Conservation (phyloP, 2,113 vertebrate genomes). For the Rallus limicola region DNA sequence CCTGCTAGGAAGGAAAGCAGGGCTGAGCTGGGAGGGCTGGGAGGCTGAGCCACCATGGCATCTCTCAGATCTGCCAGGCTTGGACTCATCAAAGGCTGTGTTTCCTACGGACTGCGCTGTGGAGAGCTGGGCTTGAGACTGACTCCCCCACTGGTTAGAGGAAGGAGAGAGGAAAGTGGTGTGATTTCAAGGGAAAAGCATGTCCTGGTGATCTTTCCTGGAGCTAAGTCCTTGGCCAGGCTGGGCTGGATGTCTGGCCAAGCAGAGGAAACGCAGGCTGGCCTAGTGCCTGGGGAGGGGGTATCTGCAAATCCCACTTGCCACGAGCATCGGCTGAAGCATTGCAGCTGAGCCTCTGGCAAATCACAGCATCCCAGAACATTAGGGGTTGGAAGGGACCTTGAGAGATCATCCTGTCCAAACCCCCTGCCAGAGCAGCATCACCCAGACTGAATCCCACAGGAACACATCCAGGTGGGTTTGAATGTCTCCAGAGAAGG, state of each 20-base stretch:
- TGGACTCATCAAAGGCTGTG: neutral
- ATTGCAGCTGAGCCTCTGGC: fast-evolving
- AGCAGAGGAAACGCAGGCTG: neutral
- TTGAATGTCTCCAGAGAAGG: too few relatives aligned
- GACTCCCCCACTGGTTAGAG: neutral
- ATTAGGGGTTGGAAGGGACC: too few relatives aligned
- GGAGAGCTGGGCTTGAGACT: neutral
- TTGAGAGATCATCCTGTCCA: neutral
- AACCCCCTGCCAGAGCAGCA: too few relatives aligned
- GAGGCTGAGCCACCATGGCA: neutral
- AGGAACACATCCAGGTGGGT: too few relatives aligned
- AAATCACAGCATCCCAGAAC: neutral
- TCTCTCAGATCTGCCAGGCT: neutral
- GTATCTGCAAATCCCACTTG: fast-evolving
- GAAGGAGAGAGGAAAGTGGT: neutral
- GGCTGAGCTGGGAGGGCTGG: neutral
- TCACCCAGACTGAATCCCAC: too few relatives aligned
- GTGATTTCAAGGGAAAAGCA: fast-evolving
- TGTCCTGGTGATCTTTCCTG: neutral
- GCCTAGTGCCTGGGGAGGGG: neutral
- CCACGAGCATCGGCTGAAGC: fast-evolving
- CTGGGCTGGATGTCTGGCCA: neutral
- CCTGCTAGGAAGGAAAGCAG: neutral
- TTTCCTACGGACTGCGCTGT: fast-evolving
- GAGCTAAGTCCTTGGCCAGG: neutral